Base-by-base conservation (phyloP, 2,888 invertebrate genomes). In the Philopedon plagiatum region DNA sequence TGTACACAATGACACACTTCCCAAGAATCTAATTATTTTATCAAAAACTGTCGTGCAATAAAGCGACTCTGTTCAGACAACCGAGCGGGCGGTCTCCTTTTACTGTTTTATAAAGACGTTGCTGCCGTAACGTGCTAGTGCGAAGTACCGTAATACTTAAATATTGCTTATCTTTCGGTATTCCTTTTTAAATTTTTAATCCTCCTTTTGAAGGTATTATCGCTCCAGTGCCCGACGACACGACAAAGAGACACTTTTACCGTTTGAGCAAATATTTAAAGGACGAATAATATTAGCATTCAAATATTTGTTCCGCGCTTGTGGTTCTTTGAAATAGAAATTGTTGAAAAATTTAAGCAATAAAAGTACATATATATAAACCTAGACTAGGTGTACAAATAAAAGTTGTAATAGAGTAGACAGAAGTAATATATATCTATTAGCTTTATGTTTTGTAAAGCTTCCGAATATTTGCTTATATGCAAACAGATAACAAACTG, bases 41-140 rank as follows among this genome's bases (percentile, higher is more conserved):
- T 60, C 41, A 60, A 60, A 60, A 41, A 23, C 26, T 37, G 58
- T 26, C 58, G 41, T 26, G 58, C 21, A 34, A 21, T 26, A 60
- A 56, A 66, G 29, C 46, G 21, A 46, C 32, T 32, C 32, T 32
- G 23, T 66, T 66, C 32, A 58, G 15, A 39, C 29, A n/a, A n/a
- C n/a, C n/a, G n/a, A 18, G 13, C 51, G 15, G 37, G 71, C 64
- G 71, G 71, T 51, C 41, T 58, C n/a, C 54, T 70, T 70, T 71
- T 60, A 71, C 58, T 71, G n/a, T 64, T 71, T 64, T 51, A 70
- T 70, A 51, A 70, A 70, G 70, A 49, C 62, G 70, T 70, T 64
- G 39, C 64, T 37, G 54, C 26, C 11, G 51, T 19, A 21, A 54
- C 62, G 64, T 64, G 46, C 32, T 1, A 57, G 58, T 13, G 26